Evolutionary conservation across 1,140 invertebrate genomes (phyloP), one percentile per base, ranked within the genome.

Genomic region (Melitaea cinxia): DNA sequence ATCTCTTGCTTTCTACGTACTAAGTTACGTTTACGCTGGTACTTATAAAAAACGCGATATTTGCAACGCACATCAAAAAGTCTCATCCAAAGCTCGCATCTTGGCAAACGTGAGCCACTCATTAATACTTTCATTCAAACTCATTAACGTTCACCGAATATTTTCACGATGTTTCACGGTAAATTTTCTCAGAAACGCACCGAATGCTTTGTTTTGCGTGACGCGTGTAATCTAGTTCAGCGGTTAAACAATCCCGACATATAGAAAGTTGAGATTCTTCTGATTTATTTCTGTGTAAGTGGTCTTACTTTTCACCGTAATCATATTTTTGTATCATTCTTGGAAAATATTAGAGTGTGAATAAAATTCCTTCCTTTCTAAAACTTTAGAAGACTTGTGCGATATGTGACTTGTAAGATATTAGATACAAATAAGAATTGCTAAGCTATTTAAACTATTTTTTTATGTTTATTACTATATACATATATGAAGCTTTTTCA

Each of bases 101-200:
- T 47, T 47, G 42, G 42, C 42, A 47, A 23, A 3, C 19, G 42
- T 47, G 21, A 23, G 42, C 12, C 9, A 12, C 7, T 14, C 37
- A n/a, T n/a, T 21, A 47, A 2, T 47, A 21, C 42, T 47, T 47
- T 21, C 17, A 21, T 47, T 21, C 2, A 47, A 39, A 47, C 21
- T 47, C 42, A 47, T 47, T 47, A 47, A 47, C 42, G 12, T 47
- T 47, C 42, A n/a, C 14, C 19, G 42, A 47, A 47, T 47, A 47
- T 6, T 21, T 47, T 47, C 10, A 47, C 6, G 15, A 47, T 23
- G 37, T 42, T 42, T 42, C 37, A 47, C 6, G 3, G 21, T 17
- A 19, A 47, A 19, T 17, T 23, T 47, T 47, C 42, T 47, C 10
- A 10, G 42, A 23, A 47, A 5, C 7, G 3, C 42, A n/a, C 19